These are phyloP conservation scores for Drosophila pseudoananassae DNA, from an alignment of 1,140 invertebrate species.

Conservation along the genomic window DNA sequence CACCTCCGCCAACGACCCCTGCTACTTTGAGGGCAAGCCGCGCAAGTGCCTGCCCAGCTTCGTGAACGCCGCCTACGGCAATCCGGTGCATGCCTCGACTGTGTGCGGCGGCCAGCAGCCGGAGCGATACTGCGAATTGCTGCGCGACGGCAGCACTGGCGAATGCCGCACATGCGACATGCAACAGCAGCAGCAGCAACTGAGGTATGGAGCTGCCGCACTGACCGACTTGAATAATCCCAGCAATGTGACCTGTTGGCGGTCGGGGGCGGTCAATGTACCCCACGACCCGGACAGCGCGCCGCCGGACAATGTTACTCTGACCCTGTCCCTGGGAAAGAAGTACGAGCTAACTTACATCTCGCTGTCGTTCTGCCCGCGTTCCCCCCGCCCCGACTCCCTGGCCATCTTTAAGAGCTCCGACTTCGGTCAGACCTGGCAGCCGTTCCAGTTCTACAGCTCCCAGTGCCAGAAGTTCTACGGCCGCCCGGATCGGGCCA, in stretches of 20 bases:
- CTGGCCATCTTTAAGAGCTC: slow-evolving; percentile 98
- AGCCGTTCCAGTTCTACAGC: slow-evolving; percentile 98
- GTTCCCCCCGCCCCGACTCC: slow-evolving; percentile 95
- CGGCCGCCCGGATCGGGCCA: slow-evolving; percentile 91
- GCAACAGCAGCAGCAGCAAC: slow-evolving; percentile 85
- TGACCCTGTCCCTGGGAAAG: slow-evolving; percentile 96
- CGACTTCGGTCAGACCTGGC: slow-evolving; percentile 97
- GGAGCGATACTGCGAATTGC: slow-evolving; percentile 89
- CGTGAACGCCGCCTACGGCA: slow-evolving; percentile 98
- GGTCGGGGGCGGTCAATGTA: slow-evolving; percentile 93
- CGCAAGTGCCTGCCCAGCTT: slow-evolving; percentile 97
- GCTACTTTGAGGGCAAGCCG: slow-evolving; percentile 94
- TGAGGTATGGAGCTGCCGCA: slow-evolving; percentile 86
- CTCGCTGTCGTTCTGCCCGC: slow-evolving; percentile 97
- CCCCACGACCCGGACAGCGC: slow-evolving; percentile 88
- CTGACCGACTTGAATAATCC: slow-evolving; percentile 99
- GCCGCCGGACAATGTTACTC: slow-evolving; percentile 95
- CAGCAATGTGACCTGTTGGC: slow-evolving; percentile 98
- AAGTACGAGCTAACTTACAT: slow-evolving; percentile 99
- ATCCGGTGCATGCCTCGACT: slow-evolving; percentile 93
- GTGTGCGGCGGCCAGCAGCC: slow-evolving; percentile 93
- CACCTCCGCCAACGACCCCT: slow-evolving; percentile 89
- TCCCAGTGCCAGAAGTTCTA: slow-evolving; percentile 95
- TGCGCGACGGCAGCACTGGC: slow-evolving; percentile 84
- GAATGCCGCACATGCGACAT: slow-evolving; percentile 95